Conservation (phyloP, 2,797 vertebrate genomes). For the Steatocranus sp. region DNA sequence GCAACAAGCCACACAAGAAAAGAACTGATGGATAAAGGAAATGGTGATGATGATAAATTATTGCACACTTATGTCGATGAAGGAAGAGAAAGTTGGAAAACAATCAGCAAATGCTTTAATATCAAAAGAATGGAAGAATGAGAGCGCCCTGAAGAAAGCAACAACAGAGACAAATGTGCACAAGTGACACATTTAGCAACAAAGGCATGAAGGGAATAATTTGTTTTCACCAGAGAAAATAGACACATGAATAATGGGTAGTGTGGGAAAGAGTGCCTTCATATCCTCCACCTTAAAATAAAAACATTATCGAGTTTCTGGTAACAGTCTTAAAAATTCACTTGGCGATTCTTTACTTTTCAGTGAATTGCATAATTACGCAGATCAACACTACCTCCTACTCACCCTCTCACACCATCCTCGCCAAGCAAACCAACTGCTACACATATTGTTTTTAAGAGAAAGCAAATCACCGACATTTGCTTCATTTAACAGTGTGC, state of each 20-base stretch:
- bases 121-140: neutral
- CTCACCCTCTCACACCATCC: neutral
- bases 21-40: neutral
- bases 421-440: neutral
- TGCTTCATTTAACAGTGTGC: slow-evolving; percentile 20
- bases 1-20: neutral
- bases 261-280: slow-evolving; percentile 14
- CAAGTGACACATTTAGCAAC: neutral
- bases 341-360: neutral
- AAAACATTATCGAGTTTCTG: slow-evolving; percentile 12
- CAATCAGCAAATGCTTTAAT: neutral
- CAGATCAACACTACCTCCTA: neutral
- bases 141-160: slow-evolving; percentile 1
- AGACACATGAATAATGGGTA: slow-evolving; percentile 10
- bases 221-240: neutral
- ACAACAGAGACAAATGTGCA: neutral
- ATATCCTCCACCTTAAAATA: neutral
- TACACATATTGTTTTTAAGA: neutral
- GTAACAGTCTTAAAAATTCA: slow-evolving; percentile 7
- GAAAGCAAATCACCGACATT: neutral
- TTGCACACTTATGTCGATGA: neutral
- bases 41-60: neutral
- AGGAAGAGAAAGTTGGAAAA: neutral
- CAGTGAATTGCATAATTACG: neutral
- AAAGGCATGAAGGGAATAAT: neutral